Conservation (phyloP, 1,140 invertebrate species). For the Lepidostoma basale region DNA sequence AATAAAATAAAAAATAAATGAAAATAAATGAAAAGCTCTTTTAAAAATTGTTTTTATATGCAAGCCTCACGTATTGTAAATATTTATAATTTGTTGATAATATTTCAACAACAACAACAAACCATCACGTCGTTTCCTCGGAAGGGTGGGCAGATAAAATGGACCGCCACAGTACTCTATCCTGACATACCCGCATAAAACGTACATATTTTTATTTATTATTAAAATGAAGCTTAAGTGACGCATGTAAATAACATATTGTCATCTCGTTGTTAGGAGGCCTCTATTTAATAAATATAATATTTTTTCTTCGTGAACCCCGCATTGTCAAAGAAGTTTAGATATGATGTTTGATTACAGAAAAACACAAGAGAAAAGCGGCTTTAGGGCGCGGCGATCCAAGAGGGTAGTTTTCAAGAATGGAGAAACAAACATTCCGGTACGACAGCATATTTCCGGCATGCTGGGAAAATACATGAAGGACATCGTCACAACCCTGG, state of each 20-base stretch:
- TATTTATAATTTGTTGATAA: too few species aligned
- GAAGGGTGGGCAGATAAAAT: too few species aligned
- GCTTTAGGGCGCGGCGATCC: constrained; percentile 21
- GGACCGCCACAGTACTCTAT: too few species aligned
- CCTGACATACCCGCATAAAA: too few species aligned
- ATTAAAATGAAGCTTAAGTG: background rate
- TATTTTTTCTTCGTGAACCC: background rate
- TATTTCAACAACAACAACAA: too few species aligned
- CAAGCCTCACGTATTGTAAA: too few species aligned
- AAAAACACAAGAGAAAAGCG: constrained; percentile 31
- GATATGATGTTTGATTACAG: constrained; percentile 16
- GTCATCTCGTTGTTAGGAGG: background rate
- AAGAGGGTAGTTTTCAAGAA: constrained; percentile 40
- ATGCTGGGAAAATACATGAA: constrained; percentile 55
- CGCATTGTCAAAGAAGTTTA: background rate
- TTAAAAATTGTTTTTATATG: too few species aligned
- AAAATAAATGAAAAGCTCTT: too few species aligned
- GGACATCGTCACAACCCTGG: constrained; percentile 62
- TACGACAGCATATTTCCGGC: constrained; percentile 48
- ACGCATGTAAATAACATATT: background rate
- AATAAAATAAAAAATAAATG: too few species aligned
- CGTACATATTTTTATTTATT: too few species aligned
- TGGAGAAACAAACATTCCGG: constrained; percentile 37
- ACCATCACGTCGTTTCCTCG: too few species aligned
- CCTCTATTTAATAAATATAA: background rate